These are phyloP conservation scores for mouse (Mus musculus) DNA, from an alignment of 2,113 vertebrate genomes.

Conservation along the genomic window GRCm39 chr11:43180001-43180500, in stretches of 20 bases:
- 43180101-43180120: not conserved
- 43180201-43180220: not conserved
- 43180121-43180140: not conserved
- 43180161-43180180: not conserved
- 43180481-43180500: not conserved
- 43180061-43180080: not conserved
- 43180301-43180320: not conserved
- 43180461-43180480: not conserved
- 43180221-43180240: not conserved
- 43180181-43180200: not conserved
- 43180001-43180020: not conserved
- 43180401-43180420: not conserved
- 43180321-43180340: not conserved
- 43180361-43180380: not conserved
- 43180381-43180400: not conserved
- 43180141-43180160: not conserved
- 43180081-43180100: not conserved
- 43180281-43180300: not conserved
- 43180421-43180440: not conserved
- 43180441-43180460: not conserved
- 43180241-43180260: not conserved
- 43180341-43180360: not conserved
- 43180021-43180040: not conserved
- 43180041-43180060: not conserved
- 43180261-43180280: not conserved